These are phyloP conservation scores for Bufotes viridis DNA, from an alignment of 2,797 vertebrate genomes.

Conservation along the genomic window DNA sequence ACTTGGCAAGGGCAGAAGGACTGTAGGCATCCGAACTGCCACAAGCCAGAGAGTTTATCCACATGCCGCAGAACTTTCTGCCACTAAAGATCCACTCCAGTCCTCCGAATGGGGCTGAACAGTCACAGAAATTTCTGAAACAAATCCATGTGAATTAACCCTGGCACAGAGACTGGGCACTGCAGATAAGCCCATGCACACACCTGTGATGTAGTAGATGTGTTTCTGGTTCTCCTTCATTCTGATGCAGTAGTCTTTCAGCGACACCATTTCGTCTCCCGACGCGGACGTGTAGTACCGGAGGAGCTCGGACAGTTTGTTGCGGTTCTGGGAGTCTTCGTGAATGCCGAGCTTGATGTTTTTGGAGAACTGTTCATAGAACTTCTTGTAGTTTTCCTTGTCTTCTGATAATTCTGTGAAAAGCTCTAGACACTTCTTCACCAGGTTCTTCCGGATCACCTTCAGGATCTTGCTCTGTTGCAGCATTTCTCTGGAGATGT, in stretches of 20 bases:
- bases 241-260: slow-evolving; percentile 90
- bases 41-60: too few relatives aligned
- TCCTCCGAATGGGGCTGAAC: too few relatives aligned
- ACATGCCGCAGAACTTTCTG: too few relatives aligned
- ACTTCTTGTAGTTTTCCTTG: slow-evolving; percentile 94
- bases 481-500: slow-evolving; percentile 97
- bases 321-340: slow-evolving; percentile 91
- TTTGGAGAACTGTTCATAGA: slow-evolving; percentile 92
- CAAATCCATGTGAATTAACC: too few relatives aligned
- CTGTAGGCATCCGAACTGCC: too few relatives aligned
- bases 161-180: too few relatives aligned
- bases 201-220: slow-evolving; percentile 89
- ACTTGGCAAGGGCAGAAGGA: too few relatives aligned
- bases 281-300: slow-evolving; percentile 90
- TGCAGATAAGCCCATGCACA: too few relatives aligned
- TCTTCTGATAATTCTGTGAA: slow-evolving; percentile 89
- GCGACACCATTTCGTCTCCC: slow-evolving; percentile 90
- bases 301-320: slow-evolving; percentile 88
- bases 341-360: slow-evolving; percentile 95
- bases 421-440: slow-evolving; percentile 95
- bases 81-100: too few relatives aligned
- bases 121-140: too few relatives aligned
- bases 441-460: slow-evolving; percentile 95
- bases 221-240: slow-evolving; percentile 97
- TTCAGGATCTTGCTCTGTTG: slow-evolving; percentile 98